phyloP scores from a whole-genome alignment of 2,113 vertebrate genomes.

The Salminus brasiliensis region DNA sequence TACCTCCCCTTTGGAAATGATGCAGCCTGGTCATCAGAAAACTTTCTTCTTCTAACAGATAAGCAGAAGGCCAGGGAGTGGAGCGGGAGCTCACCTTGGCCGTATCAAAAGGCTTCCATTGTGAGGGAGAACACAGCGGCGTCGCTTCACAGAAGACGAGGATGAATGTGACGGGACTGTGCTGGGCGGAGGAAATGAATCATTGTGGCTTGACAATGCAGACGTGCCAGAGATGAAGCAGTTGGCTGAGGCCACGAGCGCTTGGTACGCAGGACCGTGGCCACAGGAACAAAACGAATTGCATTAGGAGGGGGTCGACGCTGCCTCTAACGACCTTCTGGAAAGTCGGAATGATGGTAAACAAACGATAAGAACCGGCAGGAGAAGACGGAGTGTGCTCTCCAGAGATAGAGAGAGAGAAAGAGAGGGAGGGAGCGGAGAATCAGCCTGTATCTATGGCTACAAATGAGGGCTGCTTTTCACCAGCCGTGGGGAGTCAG shows the following conservation, averaged over 20 bases:
- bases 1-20: slow-evolving; percentile 20
- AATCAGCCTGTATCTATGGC: slow-evolving; percentile 9
- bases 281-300: slow-evolving; percentile 25
- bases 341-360: slow-evolving; percentile 20
- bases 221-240: slow-evolving; percentile 28
- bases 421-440: background rate
- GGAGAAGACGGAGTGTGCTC: background rate
- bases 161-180: slow-evolving; percentile 17
- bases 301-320: background rate
- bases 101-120: background rate
- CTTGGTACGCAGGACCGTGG: background rate
- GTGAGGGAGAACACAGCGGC: slow-evolving; percentile 8
- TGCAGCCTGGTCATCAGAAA: background rate
- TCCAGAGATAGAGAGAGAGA: too few relatives aligned
- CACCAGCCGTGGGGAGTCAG: background rate
- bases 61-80: slow-evolving; percentile 28
- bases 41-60: background rate
- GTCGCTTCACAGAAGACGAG: slow-evolving; percentile 19
- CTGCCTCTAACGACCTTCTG: slow-evolving; percentile 15
- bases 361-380: slow-evolving; percentile 13
- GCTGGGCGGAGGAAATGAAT: slow-evolving; percentile 32
- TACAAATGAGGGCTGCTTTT: slow-evolving; percentile 5
- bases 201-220: slow-evolving; percentile 17
- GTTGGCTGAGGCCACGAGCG: slow-evolving; percentile 18
- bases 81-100: slow-evolving; percentile 15